phyloP scores from a whole-genome alignment of 1,140 invertebrate genomes.

The Coelopa frigida region DNA sequence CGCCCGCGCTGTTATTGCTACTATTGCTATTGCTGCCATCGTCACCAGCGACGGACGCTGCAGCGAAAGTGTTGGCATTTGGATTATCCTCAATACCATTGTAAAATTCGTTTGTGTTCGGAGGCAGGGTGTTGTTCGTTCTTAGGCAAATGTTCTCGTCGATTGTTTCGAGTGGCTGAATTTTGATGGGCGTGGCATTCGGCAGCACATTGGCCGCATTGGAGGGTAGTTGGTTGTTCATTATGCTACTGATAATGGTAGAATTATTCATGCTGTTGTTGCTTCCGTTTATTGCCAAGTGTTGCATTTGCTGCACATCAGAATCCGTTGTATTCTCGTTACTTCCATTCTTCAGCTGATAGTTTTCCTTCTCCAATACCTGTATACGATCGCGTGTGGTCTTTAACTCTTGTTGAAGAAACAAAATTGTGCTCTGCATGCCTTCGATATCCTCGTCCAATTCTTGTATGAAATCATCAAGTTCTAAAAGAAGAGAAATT shows the following conservation, averaged over 20 bases:
- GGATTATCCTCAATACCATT: slow-evolving; percentile 24
- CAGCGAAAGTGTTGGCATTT: too few species aligned
- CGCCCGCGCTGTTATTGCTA: slow-evolving; percentile 17
- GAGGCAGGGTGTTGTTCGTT: slow-evolving; percentile 10
- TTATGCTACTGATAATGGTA: not conserved
- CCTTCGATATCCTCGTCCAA: slow-evolving; percentile 96
- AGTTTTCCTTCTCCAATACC: slow-evolving; percentile 36
- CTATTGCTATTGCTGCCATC: slow-evolving; percentile 20
- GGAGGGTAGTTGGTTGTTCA: not conserved
- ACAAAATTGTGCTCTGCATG: slow-evolving; percentile 95
- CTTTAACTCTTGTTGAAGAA: slow-evolving; percentile 84
- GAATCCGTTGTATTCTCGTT: slow-evolving; percentile 1
- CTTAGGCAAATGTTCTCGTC: slow-evolving; percentile 20
- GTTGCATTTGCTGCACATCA: slow-evolving; percentile 18
- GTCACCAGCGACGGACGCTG: slow-evolving; percentile 15
- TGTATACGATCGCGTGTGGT: slow-evolving; percentile 59
- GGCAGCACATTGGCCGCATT: not conserved
- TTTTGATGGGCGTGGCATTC: not conserved
- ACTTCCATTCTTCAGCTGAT: slow-evolving; percentile 18
- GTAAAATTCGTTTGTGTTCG: slow-evolving; percentile 14
- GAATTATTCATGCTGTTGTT: not conserved
- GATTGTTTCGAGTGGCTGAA: slow-evolving; percentile 27
- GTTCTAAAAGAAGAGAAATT: slow-evolving; percentile 57
- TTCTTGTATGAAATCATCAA: slow-evolving; percentile 93
- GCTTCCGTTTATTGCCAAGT: slow-evolving; percentile 9